Base-by-base conservation (phyloP, 1,140 invertebrate genomes). In the Drosophila erecta region DNA sequence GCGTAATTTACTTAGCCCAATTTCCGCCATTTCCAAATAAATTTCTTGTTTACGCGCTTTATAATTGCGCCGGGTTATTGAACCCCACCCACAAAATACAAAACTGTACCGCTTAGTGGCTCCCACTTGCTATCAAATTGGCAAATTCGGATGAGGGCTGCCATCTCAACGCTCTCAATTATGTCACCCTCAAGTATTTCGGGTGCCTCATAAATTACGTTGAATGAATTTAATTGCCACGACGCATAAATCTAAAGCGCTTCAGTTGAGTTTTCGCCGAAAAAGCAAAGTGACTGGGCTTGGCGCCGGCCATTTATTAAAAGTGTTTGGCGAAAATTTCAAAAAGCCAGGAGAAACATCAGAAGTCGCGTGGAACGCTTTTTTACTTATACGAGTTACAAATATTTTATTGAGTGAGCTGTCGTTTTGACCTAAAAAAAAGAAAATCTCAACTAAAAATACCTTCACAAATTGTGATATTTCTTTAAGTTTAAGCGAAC, bases 181-280 rank as follows among this genome's bases (percentile, higher is more conserved):
- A 89, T 89, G 84, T 89, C 84, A 89, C 85, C 85, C 85, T 47
- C 61, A 64, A 77, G 76, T 67, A 76, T 73, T 72, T 50, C 72
- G 49, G 65, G 66, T 41, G 30, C 67, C 64, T 50, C 84, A 87
- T 89, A 87, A 87, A 89, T 89, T 75, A 78, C 65, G 64, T 90
- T 84, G 72, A 90, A 85, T 84, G 76, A 89, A 84, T 89, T 90
- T 85, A 89, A 89, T 89, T 89, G 84, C 72, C 84, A 77, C 51
- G 38, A 24, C 72, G 59, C 80, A 89, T 90, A 89, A 89, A 89
- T 89, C 84, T 89, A 80, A 89, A 90, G 80, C 85, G 84, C 79
- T 60, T 89, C 79, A 84, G 84, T 89, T 89, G 67, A 79, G 66
- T 84, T 83, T 87, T 89, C 69, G 57, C 60, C 64, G 80, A 89